These are phyloP conservation scores for Eulithis testata DNA, from an alignment of 2,888 invertebrate species.

Conservation along the genomic window DNA sequence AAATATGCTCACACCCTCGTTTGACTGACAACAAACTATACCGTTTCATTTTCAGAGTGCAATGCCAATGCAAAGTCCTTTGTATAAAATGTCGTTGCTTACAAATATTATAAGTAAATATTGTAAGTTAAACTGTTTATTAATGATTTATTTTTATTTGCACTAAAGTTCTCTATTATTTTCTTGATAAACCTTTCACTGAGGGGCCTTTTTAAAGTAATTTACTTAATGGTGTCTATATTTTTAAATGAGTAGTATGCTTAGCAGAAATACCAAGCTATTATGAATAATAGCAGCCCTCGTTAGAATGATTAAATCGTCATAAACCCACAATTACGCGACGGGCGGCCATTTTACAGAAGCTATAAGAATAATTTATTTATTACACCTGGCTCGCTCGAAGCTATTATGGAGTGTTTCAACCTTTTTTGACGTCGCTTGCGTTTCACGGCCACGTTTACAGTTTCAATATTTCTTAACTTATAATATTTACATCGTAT, in stretches of 20 bases:
- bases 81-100: too few species aligned
- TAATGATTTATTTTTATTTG: too few species aligned
- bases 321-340: slow-evolving; percentile 50
- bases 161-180: too few species aligned
- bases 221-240: background rate
- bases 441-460: slow-evolving; percentile 51
- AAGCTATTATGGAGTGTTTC: slow-evolving; percentile 48
- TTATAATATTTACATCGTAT: slow-evolving; percentile 42
- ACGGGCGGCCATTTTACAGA: slow-evolving; percentile 47
- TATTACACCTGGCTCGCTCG: slow-evolving; percentile 54
- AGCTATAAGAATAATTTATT: slow-evolving; percentile 60
- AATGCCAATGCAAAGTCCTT: too few species aligned
- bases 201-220: background rate
- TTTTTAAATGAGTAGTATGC: background rate
- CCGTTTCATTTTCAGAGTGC: too few species aligned
- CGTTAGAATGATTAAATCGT: slow-evolving; percentile 41
- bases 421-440: slow-evolving; percentile 52
- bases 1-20: too few species aligned
- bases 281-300: slow-evolving; percentile 36
- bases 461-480: slow-evolving; percentile 49
- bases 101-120: too few species aligned
- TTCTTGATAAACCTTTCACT: background rate
- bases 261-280: slow-evolving; percentile 17
- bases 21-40: too few species aligned
- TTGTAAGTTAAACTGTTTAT: too few species aligned